Evolutionary conservation across 2,888 invertebrate genomes (phyloP), one percentile per base, ranked within the genome.

Genomic region (Limnephilus auricula): DNA sequence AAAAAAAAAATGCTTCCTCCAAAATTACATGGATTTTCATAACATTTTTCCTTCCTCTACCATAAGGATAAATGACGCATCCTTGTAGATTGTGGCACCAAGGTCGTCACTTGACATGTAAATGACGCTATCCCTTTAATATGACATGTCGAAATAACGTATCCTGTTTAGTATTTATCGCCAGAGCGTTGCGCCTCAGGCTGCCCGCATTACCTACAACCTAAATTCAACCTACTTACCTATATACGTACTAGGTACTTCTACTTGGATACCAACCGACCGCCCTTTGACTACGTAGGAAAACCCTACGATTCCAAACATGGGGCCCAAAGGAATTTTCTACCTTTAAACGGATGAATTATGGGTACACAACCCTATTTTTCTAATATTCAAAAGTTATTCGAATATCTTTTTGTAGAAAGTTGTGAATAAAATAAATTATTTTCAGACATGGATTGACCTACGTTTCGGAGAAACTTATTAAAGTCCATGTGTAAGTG

Each of bases 71-170:
- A 65, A 65, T 18, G 65, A 65, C 25, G 65, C 25, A n/a, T 65
- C 65, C 65, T 65, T 65, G 65, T n/a, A 34, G 18, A 80, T 31
- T 83, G 83, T 37, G 83, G 25, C 83, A 18, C 34, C 9, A 83
- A 65, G 65, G 65, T 65, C 65, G 25, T n/a, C 65, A 65, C 65
- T 65, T 85, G 85, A 85, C 40, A 85, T 40, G 40, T 40, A 85
- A 65, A 88, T 88, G 87, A 78, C 79, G 79, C 34, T 37, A 88
- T 32, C 79, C 87, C 78, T 87, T 88, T 88, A 79, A 88, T 88
- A 79, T 88, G 87, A 79, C 34, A 32, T n/a, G 50, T 65, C 18
- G 78, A 79, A 88, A 78, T 88, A 34, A 32, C 34, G 79, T 34
- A 34, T 86, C 86, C 31, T 9, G 50, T 65, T 79, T 65, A 34